Conservation (phyloP, 2,888 invertebrate species). For the Drosophila limbata region DNA sequence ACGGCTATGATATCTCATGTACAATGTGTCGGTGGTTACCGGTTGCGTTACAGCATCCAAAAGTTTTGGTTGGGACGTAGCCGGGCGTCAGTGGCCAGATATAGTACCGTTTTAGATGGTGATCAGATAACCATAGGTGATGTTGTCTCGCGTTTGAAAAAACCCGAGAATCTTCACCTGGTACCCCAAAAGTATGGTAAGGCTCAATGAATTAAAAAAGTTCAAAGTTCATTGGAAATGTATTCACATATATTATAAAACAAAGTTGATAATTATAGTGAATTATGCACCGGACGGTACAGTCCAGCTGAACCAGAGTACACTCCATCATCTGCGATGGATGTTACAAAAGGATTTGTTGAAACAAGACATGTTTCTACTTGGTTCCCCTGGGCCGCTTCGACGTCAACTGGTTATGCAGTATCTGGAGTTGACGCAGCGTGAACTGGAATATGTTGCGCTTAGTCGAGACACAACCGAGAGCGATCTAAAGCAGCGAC, state of each 20-base stretch:
- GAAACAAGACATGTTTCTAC: conserved; percentile 97
- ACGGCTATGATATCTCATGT: conserved; percentile 5
- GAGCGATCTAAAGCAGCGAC: conserved; percentile 97
- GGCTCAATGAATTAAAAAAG: conserved; percentile 10
- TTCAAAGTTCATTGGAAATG: conserved; percentile 26
- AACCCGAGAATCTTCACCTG: conserved; percentile 90
- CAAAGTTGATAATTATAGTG: conserved; percentile 50
- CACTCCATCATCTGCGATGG: conserved; percentile 94
- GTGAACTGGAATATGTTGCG: conserved; percentile 97
- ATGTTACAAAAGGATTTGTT: conserved; percentile 97
- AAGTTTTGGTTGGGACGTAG: conserved; percentile 18
- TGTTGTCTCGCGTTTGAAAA: conserved; percentile 88
- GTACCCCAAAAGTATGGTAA: conserved; percentile 89
- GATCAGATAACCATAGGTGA: conserved; percentile 90
- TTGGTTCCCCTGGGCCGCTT: conserved; percentile 94
- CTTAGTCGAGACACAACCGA: conserved; percentile 98
- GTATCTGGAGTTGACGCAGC: conserved; percentile 94
- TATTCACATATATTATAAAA: background rate
- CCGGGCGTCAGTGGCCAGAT: conserved; percentile 44
- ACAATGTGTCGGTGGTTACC: conserved; percentile 28
- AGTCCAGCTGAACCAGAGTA: conserved; percentile 89
- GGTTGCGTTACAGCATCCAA: conserved; percentile 58
- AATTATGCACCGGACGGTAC: conserved; percentile 86
- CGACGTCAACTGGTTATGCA: conserved; percentile 94
- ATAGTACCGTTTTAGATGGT: conserved; percentile 23